Percentiles rank a stretch among this genome's conserved stretches.
phyloP scores from a whole-genome alignment of 2,888 invertebrate genomes.

The Drosophila flavopinicola region DNA sequence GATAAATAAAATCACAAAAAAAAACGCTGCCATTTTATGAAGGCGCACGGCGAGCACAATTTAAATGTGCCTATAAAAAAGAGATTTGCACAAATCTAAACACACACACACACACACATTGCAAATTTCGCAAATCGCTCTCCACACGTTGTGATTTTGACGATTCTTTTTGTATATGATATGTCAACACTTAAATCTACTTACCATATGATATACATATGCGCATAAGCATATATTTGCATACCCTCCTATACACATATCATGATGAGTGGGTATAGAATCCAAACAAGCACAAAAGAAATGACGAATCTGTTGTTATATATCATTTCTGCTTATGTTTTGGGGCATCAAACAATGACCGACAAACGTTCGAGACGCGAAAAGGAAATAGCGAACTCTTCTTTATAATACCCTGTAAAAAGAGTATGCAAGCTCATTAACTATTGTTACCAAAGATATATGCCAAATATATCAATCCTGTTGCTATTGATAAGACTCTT shows the following conservation, averaged over 20 bases:
- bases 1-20: slow-evolving; percentile 27
- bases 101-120: slow-evolving; percentile 17
- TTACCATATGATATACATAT: slow-evolving; percentile 22
- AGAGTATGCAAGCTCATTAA: neutral
- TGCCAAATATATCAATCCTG: too few species aligned
- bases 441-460: too few species aligned
- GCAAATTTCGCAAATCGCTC: slow-evolving; percentile 44
- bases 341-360: slow-evolving; percentile 30
- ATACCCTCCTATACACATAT: slow-evolving; percentile 18
- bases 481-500: too few species aligned
- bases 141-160: slow-evolving; percentile 46
- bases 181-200: slow-evolving; percentile 48
- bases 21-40: slow-evolving; percentile 43
- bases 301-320: slow-evolving; percentile 30
- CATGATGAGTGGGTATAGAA: neutral
- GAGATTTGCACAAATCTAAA: slow-evolving; percentile 73
- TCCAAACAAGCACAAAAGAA: slow-evolving; percentile 12
- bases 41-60: slow-evolving; percentile 41
- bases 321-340: slow-evolving; percentile 11
- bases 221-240: slow-evolving; percentile 1
- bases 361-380: slow-evolving; percentile 23
- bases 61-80: slow-evolving; percentile 68
- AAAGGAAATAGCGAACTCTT: neutral
- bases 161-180: slow-evolving; percentile 21
- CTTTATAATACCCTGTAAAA: slow-evolving; percentile 16